Evolutionary conservation across 1,140 invertebrate genomes (phyloP), one percentile per base, ranked within the genome.

Genomic region (Drosophila pallidifrons): DNA sequence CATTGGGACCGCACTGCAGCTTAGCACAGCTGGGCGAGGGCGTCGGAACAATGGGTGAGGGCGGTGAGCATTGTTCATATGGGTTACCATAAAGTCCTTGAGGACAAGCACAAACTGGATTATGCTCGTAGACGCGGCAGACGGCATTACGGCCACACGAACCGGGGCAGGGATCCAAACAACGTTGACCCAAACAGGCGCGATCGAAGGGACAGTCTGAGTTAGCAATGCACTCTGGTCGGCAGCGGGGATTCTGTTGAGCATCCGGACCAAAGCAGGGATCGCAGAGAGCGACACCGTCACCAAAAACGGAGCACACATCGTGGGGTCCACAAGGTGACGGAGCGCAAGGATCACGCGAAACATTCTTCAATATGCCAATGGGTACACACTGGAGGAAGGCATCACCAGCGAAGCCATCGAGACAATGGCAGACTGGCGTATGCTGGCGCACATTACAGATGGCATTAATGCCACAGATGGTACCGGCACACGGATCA

Each of bases 341-440:
- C 8, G 96, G 95, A 15, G 92, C 92, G 81, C 96, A 97, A 7
- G 96, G 96, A 86, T 95, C 93, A 2, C 82, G 76, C 6, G 95
- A 95, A 1, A 94, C 88, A 82, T 96, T 96, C 68, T 93, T 92
- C 67, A 94, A 46, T 75, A 93, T 71, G 83, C 94, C 92, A 41
- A 94, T 95, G 69, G 94, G 94, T 51, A 95, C 94, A 91, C 97
- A 97, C 81, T 96, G 95, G 51, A 95, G 94, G 81, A 96, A 95
- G 35, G 97, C 96, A 94, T 98, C 96, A 52, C 97, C 96, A 52
- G 95, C 95, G 82, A 95, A 96, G 67, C 96, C 96, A 58, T 95
- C 94, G 16, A 94, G 94, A 91, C 97, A 98, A 46, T 94, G 92
- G 82, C 96, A 97, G 8, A 95, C 94, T 5, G 96, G 95, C n/a